phyloP scores from a whole-genome alignment of 2,797 vertebrate species.

The Pseudochromis fuscus region DNA sequence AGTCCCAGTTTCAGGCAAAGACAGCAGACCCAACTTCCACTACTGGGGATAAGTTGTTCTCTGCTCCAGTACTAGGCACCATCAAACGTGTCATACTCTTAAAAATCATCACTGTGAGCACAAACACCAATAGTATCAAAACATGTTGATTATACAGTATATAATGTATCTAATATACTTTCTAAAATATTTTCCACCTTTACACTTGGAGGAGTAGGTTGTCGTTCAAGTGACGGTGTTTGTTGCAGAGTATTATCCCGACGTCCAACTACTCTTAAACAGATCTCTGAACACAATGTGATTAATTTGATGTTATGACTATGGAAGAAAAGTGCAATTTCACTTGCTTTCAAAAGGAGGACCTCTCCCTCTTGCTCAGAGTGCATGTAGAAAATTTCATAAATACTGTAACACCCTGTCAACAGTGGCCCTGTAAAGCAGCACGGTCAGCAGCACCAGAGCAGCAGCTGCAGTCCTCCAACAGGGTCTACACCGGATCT shows the following conservation, averaged over 20 bases:
- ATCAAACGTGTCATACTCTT: neutral
- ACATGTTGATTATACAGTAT: neutral
- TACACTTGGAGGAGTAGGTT: neutral
- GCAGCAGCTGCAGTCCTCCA: constrained; percentile 28
- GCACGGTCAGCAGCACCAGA: constrained; percentile 37
- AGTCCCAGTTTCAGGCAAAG: neutral
- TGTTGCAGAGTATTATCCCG: neutral
- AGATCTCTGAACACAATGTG: too few species aligned
- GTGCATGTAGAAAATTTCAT: constrained; percentile 22
- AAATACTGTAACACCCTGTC: constrained; percentile 51
- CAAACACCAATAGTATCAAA: neutral
- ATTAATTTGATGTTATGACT: neutral
- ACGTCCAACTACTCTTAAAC: too few species aligned
- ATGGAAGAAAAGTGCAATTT: neutral
- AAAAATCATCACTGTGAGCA: neutral
- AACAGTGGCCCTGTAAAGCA: constrained; percentile 9
- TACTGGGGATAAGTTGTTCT: neutral
- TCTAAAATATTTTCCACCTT: neutral
- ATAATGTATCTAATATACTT: too few species aligned
- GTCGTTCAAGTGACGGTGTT: neutral
- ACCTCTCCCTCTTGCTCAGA: neutral
- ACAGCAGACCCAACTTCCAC: neutral
- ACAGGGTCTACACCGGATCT: neutral
- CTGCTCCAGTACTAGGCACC: neutral
- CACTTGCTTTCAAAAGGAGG: constrained; percentile 11